Conservation (phyloP, 2,797 vertebrate genomes). For the Sebastes taczanowskii region DNA sequence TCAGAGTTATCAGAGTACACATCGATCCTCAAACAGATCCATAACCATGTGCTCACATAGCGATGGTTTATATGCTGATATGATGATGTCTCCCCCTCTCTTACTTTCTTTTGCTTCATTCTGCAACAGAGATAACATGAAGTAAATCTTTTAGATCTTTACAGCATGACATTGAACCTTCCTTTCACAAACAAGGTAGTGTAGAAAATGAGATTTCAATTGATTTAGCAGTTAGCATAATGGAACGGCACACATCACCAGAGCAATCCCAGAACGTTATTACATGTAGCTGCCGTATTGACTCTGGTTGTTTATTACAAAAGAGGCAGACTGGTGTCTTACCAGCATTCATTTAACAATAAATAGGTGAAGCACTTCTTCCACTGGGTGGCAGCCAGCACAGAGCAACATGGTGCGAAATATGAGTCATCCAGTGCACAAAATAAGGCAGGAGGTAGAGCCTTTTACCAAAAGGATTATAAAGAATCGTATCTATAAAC, state of each 20-base stretch:
- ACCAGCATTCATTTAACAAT: constrained; percentile 1
- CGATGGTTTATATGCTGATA: not conserved
- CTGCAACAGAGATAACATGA: not conserved
- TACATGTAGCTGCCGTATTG: constrained; percentile 4
- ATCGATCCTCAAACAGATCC: not conserved
- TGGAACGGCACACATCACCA: not conserved
- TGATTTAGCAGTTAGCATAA: constrained; percentile 42
- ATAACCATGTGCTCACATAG: not conserved
- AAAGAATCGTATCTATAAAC: not conserved
- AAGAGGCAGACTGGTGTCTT: not conserved
- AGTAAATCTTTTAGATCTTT: constrained; percentile 3
- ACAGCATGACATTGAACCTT: constrained; percentile 11
- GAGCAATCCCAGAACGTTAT: constrained; percentile 9
- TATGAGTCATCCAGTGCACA: not conserved
- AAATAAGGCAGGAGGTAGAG: not conserved
- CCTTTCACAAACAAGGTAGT: constrained; percentile 16
- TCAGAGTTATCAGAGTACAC: not conserved
- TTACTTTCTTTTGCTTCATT: not conserved
- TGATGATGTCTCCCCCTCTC: not conserved
- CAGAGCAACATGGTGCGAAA: not conserved
- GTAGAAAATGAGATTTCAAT: constrained; percentile 32
- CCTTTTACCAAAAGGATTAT: not conserved
- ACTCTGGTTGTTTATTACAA: not conserved
- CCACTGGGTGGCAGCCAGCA: not conserved
- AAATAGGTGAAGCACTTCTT: not conserved